Base-by-base conservation (phyloP, 2,888 invertebrate genomes). In the Blastobasis adustella region DNA sequence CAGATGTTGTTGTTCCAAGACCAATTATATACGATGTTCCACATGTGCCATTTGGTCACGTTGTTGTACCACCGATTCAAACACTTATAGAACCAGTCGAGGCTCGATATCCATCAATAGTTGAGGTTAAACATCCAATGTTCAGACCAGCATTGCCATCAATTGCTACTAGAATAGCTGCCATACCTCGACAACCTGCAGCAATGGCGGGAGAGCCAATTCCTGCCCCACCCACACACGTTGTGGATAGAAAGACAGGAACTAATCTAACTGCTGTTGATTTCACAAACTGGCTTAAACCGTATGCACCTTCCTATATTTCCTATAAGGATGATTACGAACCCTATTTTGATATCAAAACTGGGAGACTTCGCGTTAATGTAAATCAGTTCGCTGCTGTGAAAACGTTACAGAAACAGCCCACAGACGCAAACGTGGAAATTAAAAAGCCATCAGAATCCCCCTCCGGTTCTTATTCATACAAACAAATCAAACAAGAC, bases 401-500 rank as follows among this genome's bases (percentile, higher is more conserved):
- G 23, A 23, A 23, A 23, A 23, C 23, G 23, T 1, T 3, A 23
- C 1, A 23, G 1, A 23, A 23, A 23, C 23, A 1, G 23, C 23
- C 23, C 23, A 23, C 23, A 23, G 23, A 23, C 23, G 1, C 3
- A 23, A 23, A 23, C 1, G 23, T 23, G 3, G 23, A 23, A 2
- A 23, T 23, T 23, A 23, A 1, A 23, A 23, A 23, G 3, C 23
- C 23, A 23, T 23, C 23, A 23, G 23, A 45, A 37, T n/a, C 47
- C n/a, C n/a, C 10, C 9, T 38, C 55, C n/a, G 46, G 51, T 9
- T n/a, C 49, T 6, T 60, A 51, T 51, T 51, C 55, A 5, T 59
- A 58, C 45, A 58, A 60, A 46, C 52, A 55, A 23, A 47, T 59
- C 1, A 52, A 58, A 40, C 50, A 51, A 37, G 58, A 58, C 42